Conservation (phyloP, 2,888 invertebrate species). For the Brachyptera putata region DNA sequence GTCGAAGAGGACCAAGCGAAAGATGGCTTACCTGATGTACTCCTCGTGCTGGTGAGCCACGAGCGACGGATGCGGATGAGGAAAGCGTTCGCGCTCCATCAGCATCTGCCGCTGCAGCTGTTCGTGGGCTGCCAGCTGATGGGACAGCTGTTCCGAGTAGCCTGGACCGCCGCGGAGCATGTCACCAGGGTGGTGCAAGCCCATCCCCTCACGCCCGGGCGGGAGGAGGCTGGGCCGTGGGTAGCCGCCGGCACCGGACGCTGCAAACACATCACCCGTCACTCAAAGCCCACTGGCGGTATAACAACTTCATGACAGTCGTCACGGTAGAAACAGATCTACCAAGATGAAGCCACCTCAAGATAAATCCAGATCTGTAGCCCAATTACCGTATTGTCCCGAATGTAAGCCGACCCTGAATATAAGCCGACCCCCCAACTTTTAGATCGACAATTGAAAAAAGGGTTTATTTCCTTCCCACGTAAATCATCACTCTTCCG, state of each 20-base stretch:
- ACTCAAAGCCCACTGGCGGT: slow-evolving; percentile 4
- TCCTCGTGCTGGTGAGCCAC: slow-evolving; percentile 65
- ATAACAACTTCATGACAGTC: no score
- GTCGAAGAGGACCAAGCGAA: no score
- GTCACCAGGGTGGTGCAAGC: slow-evolving; percentile 67
- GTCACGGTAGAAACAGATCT: no score
- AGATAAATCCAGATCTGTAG: no score
- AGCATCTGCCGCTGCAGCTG: slow-evolving; percentile 80
- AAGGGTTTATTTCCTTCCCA: no score
- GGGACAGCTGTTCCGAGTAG: slow-evolving; percentile 76
- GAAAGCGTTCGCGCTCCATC: slow-evolving; percentile 72
- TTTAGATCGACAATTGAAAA: no score
- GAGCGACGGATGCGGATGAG: slow-evolving; percentile 58
- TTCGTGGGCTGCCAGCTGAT: slow-evolving; percentile 75
- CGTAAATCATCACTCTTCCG: no score
- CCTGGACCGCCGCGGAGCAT: slow-evolving; percentile 73
- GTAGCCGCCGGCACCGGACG: slow-evolving; percentile 49
- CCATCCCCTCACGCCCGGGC: slow-evolving; percentile 57
- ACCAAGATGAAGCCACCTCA: no score
- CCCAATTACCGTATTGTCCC: no score
- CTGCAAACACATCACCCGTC: slow-evolving; percentile 20
- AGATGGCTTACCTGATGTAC: slow-evolving; percentile 54
- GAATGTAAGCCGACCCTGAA: no score
- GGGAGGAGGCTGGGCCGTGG: slow-evolving; percentile 58
- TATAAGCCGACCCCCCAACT: no score